Percentiles rank a stretch among this genome's conserved stretches.
Conservation (phyloP, 1,140 invertebrate species). For the Sinonovacula constricta region DNA sequence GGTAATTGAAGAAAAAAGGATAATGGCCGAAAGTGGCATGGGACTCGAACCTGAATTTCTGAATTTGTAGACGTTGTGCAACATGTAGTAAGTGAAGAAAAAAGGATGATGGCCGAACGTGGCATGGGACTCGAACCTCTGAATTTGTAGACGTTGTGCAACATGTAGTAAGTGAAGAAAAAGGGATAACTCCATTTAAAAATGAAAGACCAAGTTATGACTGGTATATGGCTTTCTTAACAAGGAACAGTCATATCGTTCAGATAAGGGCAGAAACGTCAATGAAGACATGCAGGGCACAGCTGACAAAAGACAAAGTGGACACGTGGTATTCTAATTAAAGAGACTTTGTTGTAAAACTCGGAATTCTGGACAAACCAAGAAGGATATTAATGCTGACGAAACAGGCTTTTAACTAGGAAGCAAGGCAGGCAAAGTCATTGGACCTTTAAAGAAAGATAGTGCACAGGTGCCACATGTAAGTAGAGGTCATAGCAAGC, state of each 20-base stretch:
- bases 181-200: slow-evolving; percentile 11
- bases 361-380: slow-evolving; percentile 26
- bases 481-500: slow-evolving; percentile 1
- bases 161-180: slow-evolving; percentile 22
- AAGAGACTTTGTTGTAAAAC: slow-evolving; percentile 8
- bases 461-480: slow-evolving; percentile 8
- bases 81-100: slow-evolving; percentile 22
- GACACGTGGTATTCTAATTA: slow-evolving; percentile 25
- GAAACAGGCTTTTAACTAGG: slow-evolving; percentile 42
- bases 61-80: slow-evolving; percentile 25
- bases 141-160: slow-evolving; percentile 25
- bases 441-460: slow-evolving; percentile 17
- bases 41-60: slow-evolving; percentile 19
- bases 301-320: slow-evolving; percentile 3
- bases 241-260: background rate
- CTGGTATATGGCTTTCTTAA: slow-evolving; percentile 21
- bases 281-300: slow-evolving; percentile 3
- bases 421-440: slow-evolving; percentile 30
- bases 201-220: slow-evolving; percentile 19
- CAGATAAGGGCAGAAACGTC: slow-evolving; percentile 26
- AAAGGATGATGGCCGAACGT: slow-evolving; percentile 25
- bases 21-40: slow-evolving; percentile 35
- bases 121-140: slow-evolving; percentile 33
- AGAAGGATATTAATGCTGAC: slow-evolving; percentile 37
- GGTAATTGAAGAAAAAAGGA: too few relatives aligned